Evolutionary conservation across 1,140 invertebrate genomes (phyloP).

Genomic region (Zaprionus vittiger): DNA sequence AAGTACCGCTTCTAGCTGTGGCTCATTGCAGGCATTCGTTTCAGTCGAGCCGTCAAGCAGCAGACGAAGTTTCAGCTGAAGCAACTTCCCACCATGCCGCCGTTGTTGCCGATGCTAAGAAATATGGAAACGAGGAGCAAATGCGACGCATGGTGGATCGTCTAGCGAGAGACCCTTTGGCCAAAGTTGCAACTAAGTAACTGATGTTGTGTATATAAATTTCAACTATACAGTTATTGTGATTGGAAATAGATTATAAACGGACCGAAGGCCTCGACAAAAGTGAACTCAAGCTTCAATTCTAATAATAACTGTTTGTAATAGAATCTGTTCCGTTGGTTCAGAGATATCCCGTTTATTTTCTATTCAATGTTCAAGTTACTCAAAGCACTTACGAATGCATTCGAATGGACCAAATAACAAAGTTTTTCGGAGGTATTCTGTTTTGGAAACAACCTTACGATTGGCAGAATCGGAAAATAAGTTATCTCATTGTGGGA

Average conservation of each 20-base stretch:
- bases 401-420: not conserved
- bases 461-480: not conserved
- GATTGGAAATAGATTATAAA: conserved; percentile 2
- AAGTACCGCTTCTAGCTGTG: too few relatives aligned
- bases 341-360: not conserved
- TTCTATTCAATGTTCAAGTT: not conserved
- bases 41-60: conserved; percentile 80
- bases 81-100: conserved; percentile 84
- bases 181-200: conserved; percentile 47
- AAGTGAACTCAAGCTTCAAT: too few relatives aligned
- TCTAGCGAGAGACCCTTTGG: conserved; percentile 55
- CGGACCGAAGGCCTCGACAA: not conserved
- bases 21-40: conserved; percentile 84
- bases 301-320: not conserved
- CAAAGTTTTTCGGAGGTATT: not conserved
- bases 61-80: conserved; percentile 84
- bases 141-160: conserved; percentile 78
- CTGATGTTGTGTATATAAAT: not conserved
- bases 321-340: not conserved
- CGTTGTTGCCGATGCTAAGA: conserved; percentile 84
- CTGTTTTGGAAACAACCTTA: not conserved
- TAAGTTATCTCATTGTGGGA: not conserved
- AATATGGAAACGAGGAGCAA: conserved; percentile 85
- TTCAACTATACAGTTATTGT: conserved; percentile 12
- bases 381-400: not conserved